These are phyloP conservation scores for Sebastolobus altivelis DNA, from an alignment of 2,797 vertebrate species.

Conservation along the genomic window DNA sequence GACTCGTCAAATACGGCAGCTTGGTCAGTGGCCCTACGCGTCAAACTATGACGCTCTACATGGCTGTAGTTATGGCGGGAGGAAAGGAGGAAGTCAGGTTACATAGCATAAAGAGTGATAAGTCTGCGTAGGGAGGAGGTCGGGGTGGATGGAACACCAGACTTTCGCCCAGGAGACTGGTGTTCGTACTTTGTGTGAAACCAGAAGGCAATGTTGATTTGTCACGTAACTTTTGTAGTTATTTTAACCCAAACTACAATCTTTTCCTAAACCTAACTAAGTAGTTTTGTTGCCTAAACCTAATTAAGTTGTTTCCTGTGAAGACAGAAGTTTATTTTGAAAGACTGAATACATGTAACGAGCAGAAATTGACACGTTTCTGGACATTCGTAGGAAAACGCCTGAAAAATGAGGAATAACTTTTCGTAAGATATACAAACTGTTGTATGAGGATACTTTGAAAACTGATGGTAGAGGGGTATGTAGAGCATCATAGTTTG, in stretches of 20 bases:
- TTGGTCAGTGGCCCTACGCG: neutral
- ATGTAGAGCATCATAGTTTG: neutral
- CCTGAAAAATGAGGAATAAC: neutral
- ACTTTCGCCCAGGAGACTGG: too few relatives aligned
- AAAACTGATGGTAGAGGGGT: neutral
- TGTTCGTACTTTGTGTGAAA: too few relatives aligned
- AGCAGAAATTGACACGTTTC: too few relatives aligned
- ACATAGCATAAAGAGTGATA: neutral
- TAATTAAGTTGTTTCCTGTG: too few relatives aligned
- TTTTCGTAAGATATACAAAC: neutral
- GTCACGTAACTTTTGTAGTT: too few relatives aligned
- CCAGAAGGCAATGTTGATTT: too few relatives aligned
- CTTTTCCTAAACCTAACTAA: too few relatives aligned
- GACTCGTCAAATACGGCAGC: neutral
- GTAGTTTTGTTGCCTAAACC: too few relatives aligned
- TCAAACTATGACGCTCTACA: neutral
- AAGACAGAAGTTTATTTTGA: too few relatives aligned
- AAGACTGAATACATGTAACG: too few relatives aligned
- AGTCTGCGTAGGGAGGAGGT: neutral
- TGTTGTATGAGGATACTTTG: neutral
- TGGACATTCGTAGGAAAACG: neutral
- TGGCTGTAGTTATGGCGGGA: neutral
- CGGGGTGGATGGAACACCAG: fast-evolving
- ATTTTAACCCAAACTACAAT: neutral
- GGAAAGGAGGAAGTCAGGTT: neutral